Conservation (phyloP, 2,797 vertebrate genomes). For the Borostomias antarcticus region DNA sequence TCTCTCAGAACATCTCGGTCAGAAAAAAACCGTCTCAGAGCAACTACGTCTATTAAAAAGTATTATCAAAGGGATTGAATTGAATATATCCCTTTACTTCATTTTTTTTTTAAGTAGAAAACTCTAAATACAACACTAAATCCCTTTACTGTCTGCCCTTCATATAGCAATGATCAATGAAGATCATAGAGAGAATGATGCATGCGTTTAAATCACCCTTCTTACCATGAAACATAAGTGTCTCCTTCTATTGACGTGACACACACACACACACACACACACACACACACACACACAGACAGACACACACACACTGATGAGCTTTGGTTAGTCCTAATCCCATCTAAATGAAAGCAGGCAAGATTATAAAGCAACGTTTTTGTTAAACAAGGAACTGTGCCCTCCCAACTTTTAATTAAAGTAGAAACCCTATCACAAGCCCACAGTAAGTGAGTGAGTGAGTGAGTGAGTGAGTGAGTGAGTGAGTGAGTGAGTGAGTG, state of each 20-base stretch:
- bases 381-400: conserved; percentile 49
- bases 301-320: conserved; percentile 33
- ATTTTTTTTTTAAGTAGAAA: too few relatives aligned
- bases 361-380: conserved; percentile 57
- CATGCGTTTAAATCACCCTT: conserved; percentile 3
- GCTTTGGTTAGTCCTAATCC: conserved; percentile 61
- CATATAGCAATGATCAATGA: too few relatives aligned
- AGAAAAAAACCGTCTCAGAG: not conserved
- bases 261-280: conserved; percentile 6
- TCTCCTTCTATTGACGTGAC: not conserved
- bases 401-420: conserved; percentile 68
- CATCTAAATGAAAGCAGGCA: conserved; percentile 58
- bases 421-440: conserved; percentile 52
- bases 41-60: too few relatives aligned
- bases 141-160: too few relatives aligned
- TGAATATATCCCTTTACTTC: too few relatives aligned
- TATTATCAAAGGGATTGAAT: too few relatives aligned
- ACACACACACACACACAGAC: conserved; percentile 8
- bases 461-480: too few relatives aligned
- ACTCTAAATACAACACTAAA: too few relatives aligned
- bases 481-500: too few relatives aligned
- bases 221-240: conserved; percentile 7
- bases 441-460: too few relatives aligned
- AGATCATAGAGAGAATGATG: conserved; percentile 2
- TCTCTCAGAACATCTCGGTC: conserved; percentile 7